Base-by-base conservation (phyloP, 2,888 invertebrate genomes). In the Esperia sulphurella region DNA sequence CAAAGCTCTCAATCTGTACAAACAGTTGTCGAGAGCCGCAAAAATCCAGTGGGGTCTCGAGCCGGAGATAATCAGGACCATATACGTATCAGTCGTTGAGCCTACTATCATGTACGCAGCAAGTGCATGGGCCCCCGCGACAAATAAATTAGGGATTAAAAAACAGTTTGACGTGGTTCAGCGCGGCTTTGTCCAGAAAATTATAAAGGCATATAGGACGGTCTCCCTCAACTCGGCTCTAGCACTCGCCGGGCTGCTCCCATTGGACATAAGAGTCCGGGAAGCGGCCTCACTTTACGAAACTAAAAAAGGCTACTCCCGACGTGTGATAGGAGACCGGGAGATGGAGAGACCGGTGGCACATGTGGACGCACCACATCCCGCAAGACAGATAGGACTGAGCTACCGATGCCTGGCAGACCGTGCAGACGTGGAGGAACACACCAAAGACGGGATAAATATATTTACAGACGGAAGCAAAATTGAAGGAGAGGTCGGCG, bases 171-270 rank as follows among this genome's bases (percentile, higher is more conserved):
- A 21, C 5, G 21, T 21, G 21, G 21, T 43, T 13, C 28, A 44
- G 12, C 10, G 44, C 8, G 43, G 33, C 1, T 43, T 50, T 8
- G 50, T 43, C 0, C 46, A 46, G 14, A 50, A 46, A 9, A 14
- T 49, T 1, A 5, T n/a, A 1, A 30, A n/a, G 30, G 45, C 45
- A 0, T 49, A 49, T 29, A 14, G 39, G 4, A 46, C 49, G 1
- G 45, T 45, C 8, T 49, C 49, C 8, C 28, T 54, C 14, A 45
- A 46, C 35, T 46, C 54, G 1, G 50, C 49, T 1, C 38, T 52
- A 30, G 8, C 44, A 8, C 45, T 54, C 8, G 40, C 51, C 0
- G 51, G 53, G 14, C 12, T 57, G 9, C 50, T 53, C 5, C 51
- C 53, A 4, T 42, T 55, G 6, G 52, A 51, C 46, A 41, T 55